Conservation (phyloP, 2,888 invertebrate species). For the Ditula angustiorana region DNA sequence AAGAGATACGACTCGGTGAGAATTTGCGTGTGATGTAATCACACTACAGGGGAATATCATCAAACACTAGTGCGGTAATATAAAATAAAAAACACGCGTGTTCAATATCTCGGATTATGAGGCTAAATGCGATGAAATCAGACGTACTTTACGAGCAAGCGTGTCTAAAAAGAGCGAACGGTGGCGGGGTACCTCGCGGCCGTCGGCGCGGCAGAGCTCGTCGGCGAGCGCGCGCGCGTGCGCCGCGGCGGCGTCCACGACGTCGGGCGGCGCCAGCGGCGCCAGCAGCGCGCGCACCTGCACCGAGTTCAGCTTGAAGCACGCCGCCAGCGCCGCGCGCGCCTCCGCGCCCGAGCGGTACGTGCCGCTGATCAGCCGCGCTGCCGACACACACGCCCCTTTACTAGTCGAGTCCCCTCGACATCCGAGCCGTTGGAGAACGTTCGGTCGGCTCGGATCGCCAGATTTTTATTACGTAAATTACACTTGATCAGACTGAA, state of each 20-base stretch:
- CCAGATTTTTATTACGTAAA: no score
- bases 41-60: no score
- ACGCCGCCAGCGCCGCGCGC: constrained; percentile 94
- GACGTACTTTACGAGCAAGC: no score
- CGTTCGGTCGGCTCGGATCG: no score
- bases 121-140: no score
- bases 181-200: constrained; percentile 87
- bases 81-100: no score
- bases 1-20: no score
- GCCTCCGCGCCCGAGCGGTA: constrained; percentile 91
- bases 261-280: constrained; percentile 82
- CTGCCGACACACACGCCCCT: constrained; percentile 48
- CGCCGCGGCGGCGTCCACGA: constrained; percentile 89
- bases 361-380: constrained; percentile 75
- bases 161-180: no score
- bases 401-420: not conserved
- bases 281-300: constrained; percentile 94
- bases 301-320: constrained; percentile 98
- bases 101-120: no score
- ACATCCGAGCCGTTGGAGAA: not conserved
- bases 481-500: no score
- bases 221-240: constrained; percentile 96
- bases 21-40: no score
- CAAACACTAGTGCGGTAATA: no score
- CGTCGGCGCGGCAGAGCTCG: constrained; percentile 95